Evolutionary conservation across 2,888 invertebrate species (phyloP), one percentile per base, ranked within the genome.

Genomic region (Nineta flava): DNA sequence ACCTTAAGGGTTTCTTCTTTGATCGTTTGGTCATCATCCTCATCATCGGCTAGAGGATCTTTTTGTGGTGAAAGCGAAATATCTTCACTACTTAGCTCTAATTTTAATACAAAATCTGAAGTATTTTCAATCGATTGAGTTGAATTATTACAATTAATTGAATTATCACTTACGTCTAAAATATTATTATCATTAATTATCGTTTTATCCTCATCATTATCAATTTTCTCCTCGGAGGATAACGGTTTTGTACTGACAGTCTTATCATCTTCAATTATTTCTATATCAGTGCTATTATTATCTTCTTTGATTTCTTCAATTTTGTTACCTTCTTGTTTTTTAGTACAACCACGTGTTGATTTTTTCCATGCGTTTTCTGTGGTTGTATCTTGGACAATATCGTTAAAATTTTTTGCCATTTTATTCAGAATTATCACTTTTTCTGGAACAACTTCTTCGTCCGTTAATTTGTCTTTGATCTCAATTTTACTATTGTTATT

Each of bases 371-470:
- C 17, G 3, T 9, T 9, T 6, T 15, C 42, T n/a, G 42, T 42
- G 1, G 17, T 16, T 1, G 42, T 42, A 19, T 49, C 52, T 38
- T 51, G 53, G 6, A 6, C 15, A n/a, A 55, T 54, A 50, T 66
- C 64, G 54, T 67, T 67, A 52, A 68, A 74, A 60, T 70, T 71
- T 67, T 75, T 72, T 58, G 73, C 76, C 76, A 76, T 77, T 66
- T 74, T 76, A 64, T 73, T 66, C 60, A 73, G 63, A 59, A 73
- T 66, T 52, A 65, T 57, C 41, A 62, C 59, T 67, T 75, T 77
- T 62, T 75, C 75, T 60, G 76, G 74, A 60, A 75, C 67, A 13
- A 48, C 41, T 15, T 13, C 41, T 17, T 13, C 52, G 10, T 46
- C 47, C 41, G 49, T 50, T 19, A 50, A 45, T 12, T 15, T 34